Percentiles rank a stretch among this genome's conserved stretches.
Conservation (phyloP, 2,888 invertebrate genomes). For the Nomada goodeniana region DNA sequence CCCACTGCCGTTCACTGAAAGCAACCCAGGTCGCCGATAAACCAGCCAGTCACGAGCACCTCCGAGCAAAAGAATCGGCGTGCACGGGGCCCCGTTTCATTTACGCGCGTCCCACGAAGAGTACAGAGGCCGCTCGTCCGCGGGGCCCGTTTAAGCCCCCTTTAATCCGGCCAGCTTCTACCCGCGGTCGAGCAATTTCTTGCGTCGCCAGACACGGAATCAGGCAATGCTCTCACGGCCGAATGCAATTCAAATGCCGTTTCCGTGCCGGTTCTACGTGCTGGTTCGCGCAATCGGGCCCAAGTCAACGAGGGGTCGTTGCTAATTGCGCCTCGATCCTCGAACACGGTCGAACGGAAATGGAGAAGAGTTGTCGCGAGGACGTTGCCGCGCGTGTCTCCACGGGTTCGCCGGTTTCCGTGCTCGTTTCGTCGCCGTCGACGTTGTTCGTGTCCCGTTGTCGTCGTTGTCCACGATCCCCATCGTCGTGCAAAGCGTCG, state of each 20-base stretch:
- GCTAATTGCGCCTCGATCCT: conserved; percentile 69
- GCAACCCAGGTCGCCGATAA: background rate
- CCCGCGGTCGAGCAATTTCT: conserved; percentile 54
- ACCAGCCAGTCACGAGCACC: conserved; percentile 16
- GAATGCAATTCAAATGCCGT: conserved; percentile 63
- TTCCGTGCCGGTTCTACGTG: conserved; percentile 49
- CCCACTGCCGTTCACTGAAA: background rate
- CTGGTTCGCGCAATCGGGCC: conserved; percentile 47
- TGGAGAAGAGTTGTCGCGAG: conserved; percentile 77
- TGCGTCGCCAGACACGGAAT: conserved; percentile 61
- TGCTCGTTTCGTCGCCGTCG: conserved; percentile 37
- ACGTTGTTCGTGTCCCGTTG: conserved; percentile 33
- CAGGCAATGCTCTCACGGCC: conserved; percentile 62
- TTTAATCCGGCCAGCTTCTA: conserved; percentile 3
- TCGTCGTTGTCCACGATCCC: conserved; percentile 23
- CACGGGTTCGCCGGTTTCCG: conserved; percentile 42
- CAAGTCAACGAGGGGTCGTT: conserved; percentile 65
- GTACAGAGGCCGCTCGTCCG: background rate
- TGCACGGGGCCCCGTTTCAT: conserved; percentile 14
- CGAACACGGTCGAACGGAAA: conserved; percentile 71
- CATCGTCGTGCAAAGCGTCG: conserved; percentile 44
- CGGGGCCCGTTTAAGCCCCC: background rate
- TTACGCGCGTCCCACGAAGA: conserved; percentile 20
- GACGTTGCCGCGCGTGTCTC: conserved; percentile 42
- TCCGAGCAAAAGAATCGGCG: conserved; percentile 11